phyloP scores from a whole-genome alignment of 2,888 invertebrate genomes.

The Trachelus iudaicus region DNA sequence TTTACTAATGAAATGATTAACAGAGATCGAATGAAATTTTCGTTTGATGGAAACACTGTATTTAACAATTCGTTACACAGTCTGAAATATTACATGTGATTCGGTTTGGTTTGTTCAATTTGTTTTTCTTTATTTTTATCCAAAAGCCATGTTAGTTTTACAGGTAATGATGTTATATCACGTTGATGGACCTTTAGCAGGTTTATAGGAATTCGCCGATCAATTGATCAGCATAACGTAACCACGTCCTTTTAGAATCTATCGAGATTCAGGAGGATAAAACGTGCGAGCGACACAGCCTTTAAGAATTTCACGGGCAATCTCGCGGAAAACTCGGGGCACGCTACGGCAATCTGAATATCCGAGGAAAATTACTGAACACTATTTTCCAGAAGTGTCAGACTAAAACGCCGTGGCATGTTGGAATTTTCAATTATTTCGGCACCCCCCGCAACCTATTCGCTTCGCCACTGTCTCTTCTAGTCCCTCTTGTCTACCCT shows the following conservation, averaged over 20 bases:
- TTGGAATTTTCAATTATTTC: conserved; percentile 6
- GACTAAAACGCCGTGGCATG: conserved; percentile 1
- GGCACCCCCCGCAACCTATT: neutral
- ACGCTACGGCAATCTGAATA: conserved; percentile 1
- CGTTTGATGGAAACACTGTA: neutral
- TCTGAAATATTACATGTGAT: neutral
- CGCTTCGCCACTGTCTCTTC: neutral
- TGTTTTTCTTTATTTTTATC: neutral
- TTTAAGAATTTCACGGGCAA: conserved; percentile 1
- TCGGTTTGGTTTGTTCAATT: neutral
- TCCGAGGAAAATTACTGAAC: conserved; percentile 2
- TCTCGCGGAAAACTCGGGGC: neutral
- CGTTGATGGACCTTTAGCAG: neutral
- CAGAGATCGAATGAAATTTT: neutral
- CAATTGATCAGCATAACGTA: neutral
- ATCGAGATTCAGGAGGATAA: neutral
- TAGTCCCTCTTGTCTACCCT: neutral
- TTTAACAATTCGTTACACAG: neutral
- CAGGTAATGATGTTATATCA: neutral
- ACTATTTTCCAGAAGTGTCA: conserved; percentile 3
- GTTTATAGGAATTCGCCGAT: neutral
- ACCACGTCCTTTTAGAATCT: neutral
- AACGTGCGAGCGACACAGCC: neutral
- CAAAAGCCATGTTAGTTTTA: neutral
- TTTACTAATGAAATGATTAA: neutral